phyloP scores from a whole-genome alignment of 2,797 vertebrate species.

The Coendou prehensilis region DNA sequence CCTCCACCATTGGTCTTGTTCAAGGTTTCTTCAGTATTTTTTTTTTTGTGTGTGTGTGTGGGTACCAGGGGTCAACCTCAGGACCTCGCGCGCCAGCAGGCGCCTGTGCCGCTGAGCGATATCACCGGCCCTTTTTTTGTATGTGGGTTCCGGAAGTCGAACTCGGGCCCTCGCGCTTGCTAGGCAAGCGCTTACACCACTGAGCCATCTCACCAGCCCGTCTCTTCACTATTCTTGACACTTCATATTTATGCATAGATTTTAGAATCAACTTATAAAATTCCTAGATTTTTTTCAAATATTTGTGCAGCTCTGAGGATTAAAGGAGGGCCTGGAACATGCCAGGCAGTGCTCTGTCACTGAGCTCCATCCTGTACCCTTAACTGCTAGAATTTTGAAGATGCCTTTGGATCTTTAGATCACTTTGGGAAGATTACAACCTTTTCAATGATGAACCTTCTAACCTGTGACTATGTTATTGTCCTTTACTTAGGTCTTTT shows the following conservation, averaged over 20 bases:
- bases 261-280: conserved; percentile 1
- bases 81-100: too few species aligned
- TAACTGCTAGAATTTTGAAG: background rate
- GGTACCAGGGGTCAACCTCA: too few species aligned
- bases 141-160: too few species aligned
- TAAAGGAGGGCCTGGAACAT: background rate
- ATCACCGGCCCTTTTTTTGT: too few species aligned
- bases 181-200: too few species aligned
- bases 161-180: too few species aligned
- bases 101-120: too few species aligned
- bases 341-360: background rate
- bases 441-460: conserved; percentile 1
- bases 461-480: background rate
- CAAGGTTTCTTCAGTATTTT: background rate
- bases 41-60: background rate
- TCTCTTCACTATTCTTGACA: background rate
- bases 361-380: too few species aligned
- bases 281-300: background rate
- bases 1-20: background rate
- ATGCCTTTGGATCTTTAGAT: background rate
- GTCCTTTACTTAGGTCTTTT: background rate
- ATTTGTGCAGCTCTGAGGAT: too few species aligned
- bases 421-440: background rate
- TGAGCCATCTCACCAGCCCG: too few species aligned
- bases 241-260: background rate